Evolutionary conservation across 2,888 invertebrate genomes (phyloP), one percentile per base, ranked within the genome.

Genomic region (Drosophila siamana): DNA sequence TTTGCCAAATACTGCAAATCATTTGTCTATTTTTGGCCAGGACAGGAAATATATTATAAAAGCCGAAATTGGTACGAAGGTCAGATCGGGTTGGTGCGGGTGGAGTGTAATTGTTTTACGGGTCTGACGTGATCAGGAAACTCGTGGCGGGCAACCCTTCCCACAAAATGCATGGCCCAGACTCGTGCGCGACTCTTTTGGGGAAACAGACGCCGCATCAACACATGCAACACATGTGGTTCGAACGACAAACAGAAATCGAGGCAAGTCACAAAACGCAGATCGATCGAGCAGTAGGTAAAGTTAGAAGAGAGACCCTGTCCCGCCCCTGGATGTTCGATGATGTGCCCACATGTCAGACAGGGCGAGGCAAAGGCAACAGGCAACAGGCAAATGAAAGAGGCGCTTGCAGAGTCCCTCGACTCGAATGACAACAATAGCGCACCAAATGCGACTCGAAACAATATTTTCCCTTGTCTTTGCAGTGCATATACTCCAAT

Each of bases 391-490:
- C 19, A 19, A 19, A 24, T 7, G 30, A 9, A 33, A 33, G 11
- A 30, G 33, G 19, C 19, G 16, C 48, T 26, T 55, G 41, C 44
- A 8, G 36, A 62, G 61, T 72, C 57, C 69, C 76, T 77, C 63
- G 57, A 61, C 41, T 30, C 56, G 30, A 72, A 65, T 75, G 73
- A 65, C 72, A 76, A 83, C 86, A 86, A 86, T 83, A 77, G 78
- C 68, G 65, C 78, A 74, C 64, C 86, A 79, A 86, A 83, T 74
- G 74, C 54, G 69, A 74, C 64, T 74, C 70, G 74, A 75, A 87
- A 90, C 86, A 85, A 83, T 85, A 89, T 89, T 89, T 87, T 82
- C 81, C 90, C 89, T 91, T 90, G 91, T 90, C 59, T 70, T 41
- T 2, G 24, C 40, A 63, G 72, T 69, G 78, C 67, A 28, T 54